Base-by-base conservation (phyloP, 2,888 invertebrate genomes). In the Cheilosia vernalis region DNA sequence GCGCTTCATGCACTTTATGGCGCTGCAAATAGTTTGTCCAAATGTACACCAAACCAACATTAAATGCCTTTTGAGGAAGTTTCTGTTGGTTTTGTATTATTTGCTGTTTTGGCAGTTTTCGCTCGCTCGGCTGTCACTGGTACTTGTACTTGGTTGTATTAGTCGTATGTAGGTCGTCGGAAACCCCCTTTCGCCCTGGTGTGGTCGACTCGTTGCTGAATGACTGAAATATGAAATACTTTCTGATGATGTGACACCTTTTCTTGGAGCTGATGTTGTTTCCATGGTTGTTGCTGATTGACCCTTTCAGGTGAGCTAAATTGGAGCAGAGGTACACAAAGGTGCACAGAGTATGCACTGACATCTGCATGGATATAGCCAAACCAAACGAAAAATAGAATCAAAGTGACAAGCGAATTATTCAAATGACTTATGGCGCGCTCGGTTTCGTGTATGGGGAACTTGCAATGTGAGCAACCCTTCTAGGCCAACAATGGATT, bases 181-280 rank as follows among this genome's bases (percentile, higher is more conserved):
- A 33, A 64, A 51, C 47, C 64, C 79, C 72, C 79, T 58, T 56
- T 37, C 63, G 40, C 40, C 56, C 51, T 6, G 6, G 9, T 49
- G 15, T 33, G 10, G 33, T 33, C 33, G 42, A 19, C 33, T 58
- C 27, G 56, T 64, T 79, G 63, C 51, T 60, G 63, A 78, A 78
- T 73, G 53, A 60, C 13, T 60, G 24, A 58, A 58, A 58, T 51
- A 42, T 49, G 58, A 40, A 30, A 24, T 60, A 24, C 30, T 58
- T 78, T 83, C 61, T 72, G 83, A 78, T 79, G 78, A 83, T 83
- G 78, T 67, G 78, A 83, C 83, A 83, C 61, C 33, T 83, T 79
- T 78, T 74, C 27, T 64, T 63, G 60, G 21, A 21, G 55, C 33
- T 63, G 49, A 63, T 79, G 55, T 53, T 47, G 67, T 67, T 74